Base-by-base conservation (phyloP, 2,113 vertebrate genomes). In the Cranoglanis bouderius region DNA sequence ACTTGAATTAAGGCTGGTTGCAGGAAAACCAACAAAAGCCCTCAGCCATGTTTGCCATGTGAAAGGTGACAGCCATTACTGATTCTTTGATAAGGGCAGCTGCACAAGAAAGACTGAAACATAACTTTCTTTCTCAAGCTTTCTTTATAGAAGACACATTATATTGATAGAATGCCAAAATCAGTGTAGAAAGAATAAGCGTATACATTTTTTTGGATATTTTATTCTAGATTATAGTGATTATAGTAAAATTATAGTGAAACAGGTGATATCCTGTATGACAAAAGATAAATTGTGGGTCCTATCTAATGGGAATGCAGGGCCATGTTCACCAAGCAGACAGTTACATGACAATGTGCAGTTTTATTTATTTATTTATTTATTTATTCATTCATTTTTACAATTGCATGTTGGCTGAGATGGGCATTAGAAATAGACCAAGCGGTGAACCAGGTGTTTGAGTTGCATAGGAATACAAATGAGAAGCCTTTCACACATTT, bases 1-100 rank as follows among this genome's bases (percentile, higher is more conserved):
- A 29, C 18, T 10, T 85, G 49, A 40, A 43, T 40, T 26, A 57
- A 74, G n/a, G 49, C 35, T 72, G 35, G 70, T 40, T 72, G 18
- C 70, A 38, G 35, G n/a, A 86, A 86, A 63, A 63, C 38, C 59
- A 86, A 77, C 72, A 86, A 61, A 63, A 59, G 38, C 72, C 6
- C 55, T 78, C 40, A 77, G 38, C 9, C 59, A 40, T 67, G 82
- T 65, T 75, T 84, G 51, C 40, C 46, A 13, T 88, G 32, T 85
- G 82, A n/a, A 78, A 89, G 57, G 55, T 14, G 40, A 81, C 26
- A 72, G 74, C 49, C 61, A 82, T 38, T 82, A 75, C 40, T 57
- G 67, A 61, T 51, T 59, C 12, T 40, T 29, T 46, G 51, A 43
- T 53, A n/a, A 32, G 72, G 72, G 38, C 72, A 74, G 72, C 72